Base-by-base conservation (phyloP, 2,888 invertebrate species). In the Oxycera nigricornis region DNA sequence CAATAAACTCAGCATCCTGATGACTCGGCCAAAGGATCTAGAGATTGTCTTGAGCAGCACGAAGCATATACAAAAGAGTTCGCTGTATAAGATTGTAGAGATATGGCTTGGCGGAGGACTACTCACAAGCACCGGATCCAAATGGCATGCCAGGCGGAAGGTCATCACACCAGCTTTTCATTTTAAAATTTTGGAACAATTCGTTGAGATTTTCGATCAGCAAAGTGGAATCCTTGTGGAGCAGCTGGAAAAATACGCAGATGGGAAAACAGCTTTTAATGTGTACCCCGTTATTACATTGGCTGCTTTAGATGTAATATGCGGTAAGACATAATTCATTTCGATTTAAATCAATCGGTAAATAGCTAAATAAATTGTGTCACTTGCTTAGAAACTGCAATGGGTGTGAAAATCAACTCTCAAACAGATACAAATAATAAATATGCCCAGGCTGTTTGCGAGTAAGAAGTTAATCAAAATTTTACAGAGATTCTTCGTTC, bases 101-200 rank as follows among this genome's bases (percentile, higher is more conserved):
- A 78, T 79, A 22, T 84, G 84, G 84, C 78, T 84, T 50, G 84
- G 84, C 2, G 79, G 77, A 2, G 84, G 84, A 0, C 72, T 84
- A 0, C 76, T 84, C 0, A 72, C 83, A 2, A 83, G 83, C 76
- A 80, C 81, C 26, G 84, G 82, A 35, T 77, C 82, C 0, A 88
- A 88, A 84, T 94, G 94, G 94, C 88, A 87, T 79, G 84, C 84
- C 0, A 87, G 91, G 24, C 87, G 94, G 30, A 92, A 91, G 82
- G 88, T 93, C 75, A 84, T 94, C 67, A 93, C 93, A 0, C 93
- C 93, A 1, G 89, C 93, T 0, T 94, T 94, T 82, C 94, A 94
- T 82, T 93, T 93, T 82, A 90, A 91, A 79, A 92, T 94, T 73
- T 83, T 94, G 59, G 90, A 92, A 79, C 89, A 91, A 78, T 94